phyloP scores from a whole-genome alignment of 2,797 vertebrate species.

The Enteromius unitaeniatus region DNA sequence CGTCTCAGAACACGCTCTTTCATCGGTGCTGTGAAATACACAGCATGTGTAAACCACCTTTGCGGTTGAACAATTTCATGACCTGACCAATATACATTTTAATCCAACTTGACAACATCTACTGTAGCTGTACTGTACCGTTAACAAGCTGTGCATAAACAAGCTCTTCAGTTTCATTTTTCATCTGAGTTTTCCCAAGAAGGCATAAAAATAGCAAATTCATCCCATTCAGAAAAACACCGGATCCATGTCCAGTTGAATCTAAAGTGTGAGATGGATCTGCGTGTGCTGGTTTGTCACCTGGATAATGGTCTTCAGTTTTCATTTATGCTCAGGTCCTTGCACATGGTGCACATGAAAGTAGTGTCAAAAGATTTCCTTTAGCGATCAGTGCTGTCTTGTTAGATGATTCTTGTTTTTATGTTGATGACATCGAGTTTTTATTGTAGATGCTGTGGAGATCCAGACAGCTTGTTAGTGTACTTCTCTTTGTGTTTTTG shows the following conservation, averaged over 20 bases:
- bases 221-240: neutral
- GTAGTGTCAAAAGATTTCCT: neutral
- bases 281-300: neutral
- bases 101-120: neutral
- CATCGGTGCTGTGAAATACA: neutral
- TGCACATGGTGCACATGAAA: neutral
- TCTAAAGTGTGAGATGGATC: too few species aligned
- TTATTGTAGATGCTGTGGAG: neutral
- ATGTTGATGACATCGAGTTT: conserved; percentile 23
- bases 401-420: conserved; percentile 15
- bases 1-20: too few species aligned
- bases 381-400: neutral
- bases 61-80: neutral
- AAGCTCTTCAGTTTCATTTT: neutral
- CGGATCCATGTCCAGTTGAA: neutral
- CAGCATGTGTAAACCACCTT: neutral
- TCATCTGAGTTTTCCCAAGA: neutral
- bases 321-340: neutral
- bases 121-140: neutral
- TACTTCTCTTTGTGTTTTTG: neutral
- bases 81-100: neutral
- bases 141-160: neutral
- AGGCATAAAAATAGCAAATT: neutral
- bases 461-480: conserved; percentile 26
- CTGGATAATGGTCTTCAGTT: neutral